A percentile compares a stretch with the other conserved stretches of the same genome.
Conservation (phyloP, 1,140 invertebrate species). For the Bombus difficillimus region DNA sequence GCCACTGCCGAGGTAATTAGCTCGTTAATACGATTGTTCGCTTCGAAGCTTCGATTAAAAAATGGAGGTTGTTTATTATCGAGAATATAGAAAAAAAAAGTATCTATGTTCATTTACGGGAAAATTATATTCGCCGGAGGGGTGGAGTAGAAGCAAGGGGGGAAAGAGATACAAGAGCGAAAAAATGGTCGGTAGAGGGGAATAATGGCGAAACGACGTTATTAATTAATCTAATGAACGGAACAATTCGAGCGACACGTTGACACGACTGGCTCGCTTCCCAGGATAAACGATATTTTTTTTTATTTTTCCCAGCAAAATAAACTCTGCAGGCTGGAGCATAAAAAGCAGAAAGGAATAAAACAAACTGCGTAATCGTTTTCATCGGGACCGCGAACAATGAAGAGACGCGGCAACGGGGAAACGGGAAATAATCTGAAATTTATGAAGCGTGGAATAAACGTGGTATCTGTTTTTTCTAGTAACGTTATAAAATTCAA, state of each 20-base stretch:
- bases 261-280: neutral
- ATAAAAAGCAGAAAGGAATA: neutral
- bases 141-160: neutral
- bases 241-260: constrained; percentile 40
- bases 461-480: constrained; percentile 21
- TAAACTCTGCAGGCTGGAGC: too few relatives aligned
- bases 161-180: neutral
- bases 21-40: neutral
- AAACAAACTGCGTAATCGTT: constrained; percentile 37
- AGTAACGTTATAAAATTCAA: constrained; percentile 38
- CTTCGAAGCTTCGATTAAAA: neutral
- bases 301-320: neutral
- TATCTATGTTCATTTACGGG: neutral
- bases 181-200: neutral
- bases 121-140: neutral
- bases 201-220: neutral
- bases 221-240: constrained; percentile 66
- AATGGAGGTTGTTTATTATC: neutral
- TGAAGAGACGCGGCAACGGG: neutral
- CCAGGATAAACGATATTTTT: constrained; percentile 5
- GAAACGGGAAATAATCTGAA: constrained; percentile 9
- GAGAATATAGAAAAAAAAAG: neutral
- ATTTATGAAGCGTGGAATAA: constrained; percentile 37
- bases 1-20: neutral
- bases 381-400: constrained; percentile 32